Conservation (phyloP, 2,113 vertebrate species). For the Prionailurus viverrinus region DNA sequence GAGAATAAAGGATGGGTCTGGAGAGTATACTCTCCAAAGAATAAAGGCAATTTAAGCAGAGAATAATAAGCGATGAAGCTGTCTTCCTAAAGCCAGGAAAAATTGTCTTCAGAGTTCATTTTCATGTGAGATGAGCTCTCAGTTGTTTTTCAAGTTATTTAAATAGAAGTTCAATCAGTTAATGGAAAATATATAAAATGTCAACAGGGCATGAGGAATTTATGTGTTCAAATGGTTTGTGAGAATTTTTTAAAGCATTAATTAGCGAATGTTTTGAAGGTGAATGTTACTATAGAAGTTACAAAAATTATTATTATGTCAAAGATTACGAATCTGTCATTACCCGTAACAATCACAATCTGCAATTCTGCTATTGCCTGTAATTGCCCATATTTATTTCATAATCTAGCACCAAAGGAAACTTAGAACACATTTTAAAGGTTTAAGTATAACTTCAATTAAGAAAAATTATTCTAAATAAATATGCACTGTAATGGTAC, state of each 20-base stretch:
- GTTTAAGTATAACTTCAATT: slow-evolving; percentile 46
- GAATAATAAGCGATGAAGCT: neutral
- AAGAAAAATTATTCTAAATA: slow-evolving; percentile 48
- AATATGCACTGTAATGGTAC: slow-evolving; percentile 8
- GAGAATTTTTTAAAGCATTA: neutral
- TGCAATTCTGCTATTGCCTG: neutral
- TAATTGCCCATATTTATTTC: slow-evolving; percentile 45
- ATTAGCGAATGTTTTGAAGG: slow-evolving; percentile 38
- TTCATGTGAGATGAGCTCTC: slow-evolving; percentile 4
- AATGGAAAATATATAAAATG: slow-evolving; percentile 21
- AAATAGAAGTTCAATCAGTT: slow-evolving; percentile 54
- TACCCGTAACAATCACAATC: neutral
- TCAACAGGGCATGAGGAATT: slow-evolving; percentile 20
- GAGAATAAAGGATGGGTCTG: neutral
- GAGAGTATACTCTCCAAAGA: neutral
- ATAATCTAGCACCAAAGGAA: slow-evolving; percentile 15
- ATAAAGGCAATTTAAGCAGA: neutral
- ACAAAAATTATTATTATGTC: slow-evolving; percentile 41
- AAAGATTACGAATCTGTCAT: slow-evolving; percentile 43
- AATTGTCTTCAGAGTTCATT: neutral
- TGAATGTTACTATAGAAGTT: neutral
- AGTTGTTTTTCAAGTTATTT: slow-evolving; percentile 45
- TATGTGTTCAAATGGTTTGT: neutral
- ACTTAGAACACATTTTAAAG: neutral
- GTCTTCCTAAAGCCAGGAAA: slow-evolving; percentile 20